Percentiles rank a stretch among this genome's conserved stretches.
Conservation (phyloP, 2,797 vertebrate species). For the Poecilia picta region DNA sequence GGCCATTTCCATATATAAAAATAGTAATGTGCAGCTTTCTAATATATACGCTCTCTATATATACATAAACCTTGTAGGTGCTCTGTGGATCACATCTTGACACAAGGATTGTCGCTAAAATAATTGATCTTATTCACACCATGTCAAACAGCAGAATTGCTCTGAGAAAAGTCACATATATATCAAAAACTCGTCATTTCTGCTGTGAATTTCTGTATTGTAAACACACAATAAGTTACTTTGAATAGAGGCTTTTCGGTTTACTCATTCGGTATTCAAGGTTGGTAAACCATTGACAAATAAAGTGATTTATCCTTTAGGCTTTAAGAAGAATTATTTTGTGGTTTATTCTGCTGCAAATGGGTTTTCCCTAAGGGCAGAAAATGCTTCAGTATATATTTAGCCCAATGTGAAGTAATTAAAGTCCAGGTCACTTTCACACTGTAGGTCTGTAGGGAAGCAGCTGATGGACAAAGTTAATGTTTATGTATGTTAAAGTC, state of each 20-base stretch:
- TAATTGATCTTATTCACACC: neutral
- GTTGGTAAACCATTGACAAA: neutral
- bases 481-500: constrained; percentile 52
- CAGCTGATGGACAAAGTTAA: constrained; percentile 32
- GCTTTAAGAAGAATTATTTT: constrained; percentile 2
- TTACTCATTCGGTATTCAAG: neutral
- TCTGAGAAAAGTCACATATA: neutral
- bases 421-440: constrained; percentile 22
- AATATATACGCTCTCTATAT: neutral
- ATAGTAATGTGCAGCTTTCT: neutral
- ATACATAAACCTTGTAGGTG: neutral
- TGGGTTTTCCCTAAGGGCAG: constrained; percentile 11
- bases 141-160: neutral
- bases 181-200: neutral
- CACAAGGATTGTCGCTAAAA: neutral
- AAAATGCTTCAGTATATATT: constrained; percentile 16
- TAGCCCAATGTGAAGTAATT: constrained; percentile 25
- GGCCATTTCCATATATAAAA: neutral
- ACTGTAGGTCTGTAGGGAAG: constrained; percentile 17
- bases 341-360: neutral
- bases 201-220: neutral
- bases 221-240: neutral
- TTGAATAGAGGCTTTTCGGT: neutral
- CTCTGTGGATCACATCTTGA: neutral
- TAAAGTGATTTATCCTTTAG: neutral